Percentiles rank a stretch among this genome's conserved stretches.
Conservation (phyloP, 2,888 invertebrate species). For the Clanis bilineata region DNA sequence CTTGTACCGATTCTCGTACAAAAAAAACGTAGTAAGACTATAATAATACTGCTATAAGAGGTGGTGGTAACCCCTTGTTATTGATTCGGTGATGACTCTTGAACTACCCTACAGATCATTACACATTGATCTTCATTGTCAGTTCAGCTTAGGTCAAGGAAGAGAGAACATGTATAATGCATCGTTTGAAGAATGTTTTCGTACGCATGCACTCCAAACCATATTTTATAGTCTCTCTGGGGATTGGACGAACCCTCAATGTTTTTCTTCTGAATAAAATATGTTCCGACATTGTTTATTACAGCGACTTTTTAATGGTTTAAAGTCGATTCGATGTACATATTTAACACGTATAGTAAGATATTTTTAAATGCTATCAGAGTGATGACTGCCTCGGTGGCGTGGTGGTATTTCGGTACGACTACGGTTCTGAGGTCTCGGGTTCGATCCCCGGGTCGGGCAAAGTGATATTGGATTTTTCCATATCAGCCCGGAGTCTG, state of each 20-base stretch:
- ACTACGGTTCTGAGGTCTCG: no score
- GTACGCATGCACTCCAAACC: background rate
- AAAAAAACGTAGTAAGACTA: no score
- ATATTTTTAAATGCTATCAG: no score
- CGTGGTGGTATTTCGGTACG: no score
- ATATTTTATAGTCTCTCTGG: constrained; percentile 5
- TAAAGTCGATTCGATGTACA: background rate
- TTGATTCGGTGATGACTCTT: background rate
- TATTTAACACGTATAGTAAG: no score
- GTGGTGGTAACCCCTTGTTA: background rate
- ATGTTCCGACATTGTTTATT: background rate
- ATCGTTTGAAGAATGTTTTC: background rate
- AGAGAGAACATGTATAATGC: constrained; percentile 6
- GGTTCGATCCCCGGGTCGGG: no score
- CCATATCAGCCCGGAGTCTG: no score
- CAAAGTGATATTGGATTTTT: no score
- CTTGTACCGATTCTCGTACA: no score
- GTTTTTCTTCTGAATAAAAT: constrained; percentile 1
- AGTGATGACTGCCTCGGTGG: no score
- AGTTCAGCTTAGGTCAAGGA: background rate
- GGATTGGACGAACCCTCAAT: constrained; percentile 1
- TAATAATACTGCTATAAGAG: no score
- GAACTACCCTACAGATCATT: background rate
- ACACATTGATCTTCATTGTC: background rate
- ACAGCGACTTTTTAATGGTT: background rate